phyloP scores from a whole-genome alignment of 1,140 invertebrate genomes.

The Drosophila aff. region DNA sequence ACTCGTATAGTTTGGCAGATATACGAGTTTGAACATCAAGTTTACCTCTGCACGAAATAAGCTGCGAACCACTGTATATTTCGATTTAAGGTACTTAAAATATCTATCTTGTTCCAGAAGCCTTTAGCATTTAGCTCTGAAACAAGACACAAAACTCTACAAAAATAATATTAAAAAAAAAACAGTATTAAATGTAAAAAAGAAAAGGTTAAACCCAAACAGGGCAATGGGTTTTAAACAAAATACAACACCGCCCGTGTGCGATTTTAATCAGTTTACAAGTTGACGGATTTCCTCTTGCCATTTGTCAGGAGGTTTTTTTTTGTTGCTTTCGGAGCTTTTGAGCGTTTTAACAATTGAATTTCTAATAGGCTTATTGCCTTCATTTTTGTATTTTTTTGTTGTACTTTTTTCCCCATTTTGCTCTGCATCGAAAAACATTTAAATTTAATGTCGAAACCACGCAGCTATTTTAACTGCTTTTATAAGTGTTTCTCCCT shows the following conservation, averaged over 20 bases:
- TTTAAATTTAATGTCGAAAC: slow-evolving; percentile 79
- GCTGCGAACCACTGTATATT: no score
- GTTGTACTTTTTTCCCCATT: neutral
- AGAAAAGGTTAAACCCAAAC: neutral
- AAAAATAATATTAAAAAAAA: neutral
- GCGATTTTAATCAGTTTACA: slow-evolving; percentile 62
- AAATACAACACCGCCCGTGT: slow-evolving; percentile 1
- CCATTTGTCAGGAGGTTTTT: slow-evolving; percentile 27
- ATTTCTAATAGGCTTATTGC: slow-evolving; percentile 74
- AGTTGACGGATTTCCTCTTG: slow-evolving; percentile 51
- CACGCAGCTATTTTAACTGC: slow-evolving; percentile 43
- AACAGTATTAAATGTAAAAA: neutral
- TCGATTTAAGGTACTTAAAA: no score
- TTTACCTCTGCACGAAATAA: no score
- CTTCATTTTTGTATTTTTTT: neutral
- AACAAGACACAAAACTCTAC: neutral
- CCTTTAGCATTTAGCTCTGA: neutral
- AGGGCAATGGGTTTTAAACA: neutral
- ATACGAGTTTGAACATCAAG: no score
- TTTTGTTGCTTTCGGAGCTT: neutral
- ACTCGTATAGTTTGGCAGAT: no score
- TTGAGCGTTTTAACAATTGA: slow-evolving; percentile 64
- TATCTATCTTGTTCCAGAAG: no score
- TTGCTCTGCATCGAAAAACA: slow-evolving; percentile 69
- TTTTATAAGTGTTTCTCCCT: slow-evolving; percentile 9